These are phyloP conservation scores for Anthophora plumipes DNA, from an alignment of 2,888 invertebrate species.

Conservation along the genomic window DNA sequence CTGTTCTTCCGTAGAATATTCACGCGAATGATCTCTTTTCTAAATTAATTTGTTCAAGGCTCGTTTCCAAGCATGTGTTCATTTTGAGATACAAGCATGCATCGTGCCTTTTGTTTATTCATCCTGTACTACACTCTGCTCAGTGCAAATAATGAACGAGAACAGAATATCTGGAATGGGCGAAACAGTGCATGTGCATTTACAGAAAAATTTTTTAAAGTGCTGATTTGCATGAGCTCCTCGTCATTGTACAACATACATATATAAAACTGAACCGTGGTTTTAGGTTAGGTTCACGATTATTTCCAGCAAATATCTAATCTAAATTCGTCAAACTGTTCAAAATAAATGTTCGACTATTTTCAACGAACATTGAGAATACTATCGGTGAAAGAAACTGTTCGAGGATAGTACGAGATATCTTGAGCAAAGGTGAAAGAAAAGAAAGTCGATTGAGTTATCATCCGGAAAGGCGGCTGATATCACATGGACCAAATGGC, in stretches of 20 bases:
- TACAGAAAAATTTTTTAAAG: background rate
- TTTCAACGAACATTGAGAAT: background rate
- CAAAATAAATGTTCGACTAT: background rate
- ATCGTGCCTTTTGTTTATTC: conserved; percentile 1
- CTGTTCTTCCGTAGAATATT: background rate
- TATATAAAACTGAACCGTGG: no score
- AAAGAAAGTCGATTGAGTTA: conserved; percentile 13
- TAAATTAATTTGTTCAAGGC: background rate
- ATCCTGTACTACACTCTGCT: background rate
- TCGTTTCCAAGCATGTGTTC: background rate
- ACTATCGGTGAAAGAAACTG: background rate
- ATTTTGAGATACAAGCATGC: background rate
- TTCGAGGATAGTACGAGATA: no score
- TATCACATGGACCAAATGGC: conserved; percentile 51
- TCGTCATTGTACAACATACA: no score
- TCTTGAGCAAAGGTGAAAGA: background rate
- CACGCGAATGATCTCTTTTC: background rate
- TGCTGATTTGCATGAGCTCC: no score
- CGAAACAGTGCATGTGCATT: background rate
- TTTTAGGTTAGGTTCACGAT: no score
- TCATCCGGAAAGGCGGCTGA: conserved; percentile 26
- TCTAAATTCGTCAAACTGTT: background rate
- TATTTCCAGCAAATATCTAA: no score
- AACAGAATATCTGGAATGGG: background rate
- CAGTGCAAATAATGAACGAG: conserved; percentile 4